A percentile compares a stretch with the other conserved stretches of the same genome.
phyloP scores from a whole-genome alignment of 2,888 invertebrate genomes.

The Lysandra coridon region DNA sequence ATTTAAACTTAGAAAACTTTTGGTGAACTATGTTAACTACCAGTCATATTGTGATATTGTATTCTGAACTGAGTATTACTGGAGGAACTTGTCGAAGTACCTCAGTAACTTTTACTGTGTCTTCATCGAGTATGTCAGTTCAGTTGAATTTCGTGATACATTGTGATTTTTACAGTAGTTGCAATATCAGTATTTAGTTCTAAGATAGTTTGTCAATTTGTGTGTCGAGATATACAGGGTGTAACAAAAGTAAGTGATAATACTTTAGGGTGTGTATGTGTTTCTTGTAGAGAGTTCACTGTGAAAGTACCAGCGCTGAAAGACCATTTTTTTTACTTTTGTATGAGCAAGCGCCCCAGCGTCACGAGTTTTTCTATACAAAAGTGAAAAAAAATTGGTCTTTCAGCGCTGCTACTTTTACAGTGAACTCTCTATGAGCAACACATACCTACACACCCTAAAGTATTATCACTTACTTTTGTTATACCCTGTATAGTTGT shows the following conservation, averaged over 20 bases:
- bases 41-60: neutral
- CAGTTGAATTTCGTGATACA: conserved; percentile 17
- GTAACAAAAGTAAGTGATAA: too few relatives aligned
- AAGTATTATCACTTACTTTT: too few relatives aligned
- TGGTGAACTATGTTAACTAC: neutral
- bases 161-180: conserved; percentile 19
- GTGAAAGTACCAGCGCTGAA: too few relatives aligned
- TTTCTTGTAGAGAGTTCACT: too few relatives aligned
- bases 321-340: too few relatives aligned
- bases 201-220: neutral
- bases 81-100: neutral
- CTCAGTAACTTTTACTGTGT: neutral
- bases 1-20: neutral
- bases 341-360: too few relatives aligned
- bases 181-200: conserved; percentile 20
- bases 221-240: neutral
- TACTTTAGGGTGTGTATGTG: too few relatives aligned
- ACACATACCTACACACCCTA: too few relatives aligned
- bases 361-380: too few relatives aligned
- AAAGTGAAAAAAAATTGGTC: too few relatives aligned
- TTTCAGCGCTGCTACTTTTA: too few relatives aligned
- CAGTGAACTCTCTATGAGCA: too few relatives aligned
- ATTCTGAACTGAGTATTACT: neutral
- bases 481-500: neutral
- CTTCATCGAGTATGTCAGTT: neutral